These are phyloP conservation scores for Diceros bicornis DNA, from an alignment of 2,797 vertebrate species.

Conservation along the genomic window DNA sequence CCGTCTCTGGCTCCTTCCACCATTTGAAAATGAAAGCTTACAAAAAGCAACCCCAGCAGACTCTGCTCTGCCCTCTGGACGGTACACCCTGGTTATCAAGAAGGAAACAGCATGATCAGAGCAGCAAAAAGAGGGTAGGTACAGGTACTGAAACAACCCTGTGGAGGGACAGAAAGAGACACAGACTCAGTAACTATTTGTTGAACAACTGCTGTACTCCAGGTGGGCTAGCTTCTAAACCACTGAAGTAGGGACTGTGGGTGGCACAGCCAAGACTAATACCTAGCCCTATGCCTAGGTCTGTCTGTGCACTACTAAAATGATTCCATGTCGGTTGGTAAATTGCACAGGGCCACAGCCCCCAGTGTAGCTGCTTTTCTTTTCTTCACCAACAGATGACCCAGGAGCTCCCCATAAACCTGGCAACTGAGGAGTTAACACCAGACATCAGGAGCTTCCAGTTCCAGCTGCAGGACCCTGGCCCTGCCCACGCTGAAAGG, in stretches of 20 bases:
- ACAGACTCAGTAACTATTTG: rapidly evolving
- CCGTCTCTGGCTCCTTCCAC: background rate
- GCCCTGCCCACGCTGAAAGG: background rate
- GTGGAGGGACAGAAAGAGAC: background rate
- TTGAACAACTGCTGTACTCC: background rate
- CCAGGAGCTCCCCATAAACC: background rate
- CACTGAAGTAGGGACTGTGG: no score
- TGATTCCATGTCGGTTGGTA: rapidly evolving
- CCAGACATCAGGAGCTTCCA: background rate
- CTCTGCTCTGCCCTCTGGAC: background rate
- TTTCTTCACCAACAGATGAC: background rate
- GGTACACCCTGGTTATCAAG: rapidly evolving
- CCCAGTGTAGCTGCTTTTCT: background rate
- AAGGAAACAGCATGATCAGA: background rate
- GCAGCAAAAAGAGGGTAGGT: background rate
- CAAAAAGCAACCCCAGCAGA: no score
- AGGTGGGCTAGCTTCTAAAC: background rate
- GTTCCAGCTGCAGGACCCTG: background rate
- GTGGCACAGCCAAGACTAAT: background rate
- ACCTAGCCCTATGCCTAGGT: background rate
- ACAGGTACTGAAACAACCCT: background rate
- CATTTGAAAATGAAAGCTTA: background rate
- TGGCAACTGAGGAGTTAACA: background rate
- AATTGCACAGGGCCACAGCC: background rate
- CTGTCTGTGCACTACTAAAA: background rate